A percentile compares a stretch with the other conserved stretches of the same genome.
Conservation (phyloP, 92 coral and sea anemone species). For the Siderastrea radians region DNA sequence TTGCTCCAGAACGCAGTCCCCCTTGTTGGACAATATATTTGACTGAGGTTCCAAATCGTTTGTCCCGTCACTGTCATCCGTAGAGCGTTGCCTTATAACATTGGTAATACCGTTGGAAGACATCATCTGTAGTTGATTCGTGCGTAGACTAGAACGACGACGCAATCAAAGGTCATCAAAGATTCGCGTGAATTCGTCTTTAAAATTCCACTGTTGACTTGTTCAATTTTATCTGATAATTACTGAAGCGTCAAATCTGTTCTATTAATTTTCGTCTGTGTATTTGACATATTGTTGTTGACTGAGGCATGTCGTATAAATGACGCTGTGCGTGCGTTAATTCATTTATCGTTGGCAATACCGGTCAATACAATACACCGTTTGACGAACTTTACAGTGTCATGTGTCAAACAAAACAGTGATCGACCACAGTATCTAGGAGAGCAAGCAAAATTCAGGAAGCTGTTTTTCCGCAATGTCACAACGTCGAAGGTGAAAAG, state of each 20-base stretch:
- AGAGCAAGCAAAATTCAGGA: neutral
- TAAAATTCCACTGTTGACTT: conserved; percentile 25
- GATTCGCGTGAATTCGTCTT: no score
- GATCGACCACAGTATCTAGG: neutral
- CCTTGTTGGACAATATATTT: neutral
- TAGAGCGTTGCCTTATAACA: neutral
- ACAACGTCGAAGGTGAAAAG: neutral
- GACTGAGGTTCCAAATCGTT: conserved; percentile 3
- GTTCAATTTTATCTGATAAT: conserved; percentile 10
- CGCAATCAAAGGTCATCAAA: neutral
- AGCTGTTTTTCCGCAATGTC: neutral
- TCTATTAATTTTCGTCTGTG: neutral
- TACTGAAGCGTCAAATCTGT: conserved; percentile 9
- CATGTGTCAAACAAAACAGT: neutral
- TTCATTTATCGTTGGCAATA: neutral
- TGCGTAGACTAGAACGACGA: neutral
- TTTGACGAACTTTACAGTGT: neutral
- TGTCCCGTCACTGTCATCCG: neutral
- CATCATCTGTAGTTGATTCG: neutral
- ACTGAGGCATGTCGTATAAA: neutral
- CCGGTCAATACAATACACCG: neutral
- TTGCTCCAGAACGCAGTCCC: neutral
- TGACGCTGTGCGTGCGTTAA: neutral
- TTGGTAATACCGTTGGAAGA: neutral
- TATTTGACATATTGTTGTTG: neutral